Conservation (phyloP, 92 coral and sea anemone genomes). For the Montipora capitata region DNA sequence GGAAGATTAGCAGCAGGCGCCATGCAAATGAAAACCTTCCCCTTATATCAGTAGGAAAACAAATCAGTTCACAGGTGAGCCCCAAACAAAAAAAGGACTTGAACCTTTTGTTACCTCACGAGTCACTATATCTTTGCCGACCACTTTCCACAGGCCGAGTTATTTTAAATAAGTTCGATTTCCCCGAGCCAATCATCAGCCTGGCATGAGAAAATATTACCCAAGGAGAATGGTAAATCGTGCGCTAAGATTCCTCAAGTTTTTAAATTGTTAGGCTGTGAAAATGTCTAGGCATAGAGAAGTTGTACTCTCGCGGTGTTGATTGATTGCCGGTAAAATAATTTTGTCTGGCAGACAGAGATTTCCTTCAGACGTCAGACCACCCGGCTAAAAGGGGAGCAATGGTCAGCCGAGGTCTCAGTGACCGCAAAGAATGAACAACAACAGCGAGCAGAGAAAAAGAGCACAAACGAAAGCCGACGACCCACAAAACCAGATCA, state of each 20-base stretch:
- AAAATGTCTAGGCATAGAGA: too few relatives aligned
- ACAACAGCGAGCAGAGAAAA: background rate
- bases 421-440: background rate
- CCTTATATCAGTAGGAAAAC: slow-evolving; percentile 78
- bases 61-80: slow-evolving; percentile 54
- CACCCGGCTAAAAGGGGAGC: slow-evolving; percentile 7
- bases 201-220: too few relatives aligned
- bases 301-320: too few relatives aligned
- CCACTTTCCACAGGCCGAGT: too few relatives aligned
- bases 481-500: slow-evolving; percentile 63
- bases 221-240: too few relatives aligned
- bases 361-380: slow-evolving; percentile 28
- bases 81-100: background rate
- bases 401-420: slow-evolving; percentile 38
- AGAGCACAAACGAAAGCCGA: background rate
- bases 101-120: background rate
- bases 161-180: too few relatives aligned
- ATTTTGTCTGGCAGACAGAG: slow-evolving; percentile 7
- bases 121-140: too few relatives aligned
- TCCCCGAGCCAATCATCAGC: too few relatives aligned
- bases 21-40: slow-evolving; percentile 83
- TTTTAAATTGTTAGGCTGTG: too few relatives aligned
- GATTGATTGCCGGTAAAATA: background rate
- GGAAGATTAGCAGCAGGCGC: slow-evolving; percentile 74
- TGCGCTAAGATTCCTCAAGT: too few relatives aligned